A percentile compares a stretch with the other conserved stretches of the same genome.
Evolutionary conservation across 2,113 vertebrate species (phyloP).

Genomic region (Telmatochromis sp.): DNA sequence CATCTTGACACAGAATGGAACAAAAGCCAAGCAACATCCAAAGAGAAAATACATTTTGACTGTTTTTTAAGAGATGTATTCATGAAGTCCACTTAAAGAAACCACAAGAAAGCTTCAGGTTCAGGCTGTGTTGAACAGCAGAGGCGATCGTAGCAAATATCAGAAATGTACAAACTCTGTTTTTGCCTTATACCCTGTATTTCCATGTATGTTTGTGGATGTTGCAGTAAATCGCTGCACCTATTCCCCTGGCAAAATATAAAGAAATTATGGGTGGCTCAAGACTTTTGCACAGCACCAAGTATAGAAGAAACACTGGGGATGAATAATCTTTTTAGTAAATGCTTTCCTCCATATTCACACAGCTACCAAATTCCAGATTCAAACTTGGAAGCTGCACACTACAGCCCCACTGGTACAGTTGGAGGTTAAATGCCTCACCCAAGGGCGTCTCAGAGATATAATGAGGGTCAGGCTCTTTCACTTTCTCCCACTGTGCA

Average conservation of each 20-base stretch:
- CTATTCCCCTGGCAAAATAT: not conserved
- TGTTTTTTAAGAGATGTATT: not conserved
- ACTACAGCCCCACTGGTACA: not conserved
- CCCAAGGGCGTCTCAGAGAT: not conserved
- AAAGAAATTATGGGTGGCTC: not conserved
- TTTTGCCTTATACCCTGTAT: not conserved
- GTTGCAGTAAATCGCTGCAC: not conserved
- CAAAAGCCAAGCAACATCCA: not conserved
- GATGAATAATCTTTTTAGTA: not conserved
- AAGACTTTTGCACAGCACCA: not conserved
- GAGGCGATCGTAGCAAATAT: not conserved
- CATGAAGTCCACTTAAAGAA: not conserved
- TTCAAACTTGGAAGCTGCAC: not conserved
- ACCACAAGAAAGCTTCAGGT: not conserved
- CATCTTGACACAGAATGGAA: not conserved
- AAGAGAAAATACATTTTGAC: not conserved
- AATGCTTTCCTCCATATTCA: not conserved
- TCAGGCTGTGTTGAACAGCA: not conserved
- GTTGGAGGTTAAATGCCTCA: conserved; percentile 1
- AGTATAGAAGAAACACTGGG: not conserved
- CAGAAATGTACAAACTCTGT: not conserved
- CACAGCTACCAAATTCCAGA: not conserved
- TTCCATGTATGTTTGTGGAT: not conserved
- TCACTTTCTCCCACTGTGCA: not conserved
- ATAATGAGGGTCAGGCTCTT: conserved; percentile 8